Percentiles rank a stretch among this genome's conserved stretches.
Conservation (phyloP, 2,113 vertebrate genomes). For the Accipiter cooperii region DNA sequence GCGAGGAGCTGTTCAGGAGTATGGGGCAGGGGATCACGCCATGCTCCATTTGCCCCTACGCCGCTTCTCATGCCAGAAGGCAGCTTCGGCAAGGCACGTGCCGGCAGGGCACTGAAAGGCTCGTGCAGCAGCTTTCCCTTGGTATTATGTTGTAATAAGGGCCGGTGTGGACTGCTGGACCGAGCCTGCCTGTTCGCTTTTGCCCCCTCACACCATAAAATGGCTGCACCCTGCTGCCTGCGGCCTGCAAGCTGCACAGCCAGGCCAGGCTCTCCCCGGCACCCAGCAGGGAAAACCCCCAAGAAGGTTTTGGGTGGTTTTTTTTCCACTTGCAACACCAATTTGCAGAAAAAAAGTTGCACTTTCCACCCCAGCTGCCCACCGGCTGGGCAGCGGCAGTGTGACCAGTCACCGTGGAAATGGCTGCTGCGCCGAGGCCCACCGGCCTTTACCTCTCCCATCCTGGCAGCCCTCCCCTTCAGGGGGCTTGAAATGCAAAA, state of each 20-base stretch:
- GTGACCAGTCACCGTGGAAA: background rate
- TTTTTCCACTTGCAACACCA: background rate
- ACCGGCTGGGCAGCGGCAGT: background rate
- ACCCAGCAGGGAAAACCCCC: background rate
- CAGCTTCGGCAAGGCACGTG: background rate
- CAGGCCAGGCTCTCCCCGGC: background rate
- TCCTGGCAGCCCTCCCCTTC: background rate
- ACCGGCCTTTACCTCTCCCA: background rate
- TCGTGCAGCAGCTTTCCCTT: background rate
- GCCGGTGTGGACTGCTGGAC: background rate
- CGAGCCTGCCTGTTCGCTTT: background rate
- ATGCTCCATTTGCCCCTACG: background rate
- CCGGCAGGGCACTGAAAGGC: background rate
- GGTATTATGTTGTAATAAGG: background rate
- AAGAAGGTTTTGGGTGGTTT: background rate
- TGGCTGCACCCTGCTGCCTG: rapidly evolving
- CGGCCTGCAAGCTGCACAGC: background rate
- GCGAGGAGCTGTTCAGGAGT: background rate
- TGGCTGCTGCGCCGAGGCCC: background rate
- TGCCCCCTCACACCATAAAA: background rate
- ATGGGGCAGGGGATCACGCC: background rate
- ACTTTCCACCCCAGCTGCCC: background rate
- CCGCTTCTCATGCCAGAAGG: background rate
- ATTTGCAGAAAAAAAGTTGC: background rate
- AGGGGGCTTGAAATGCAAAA: background rate